Evolutionary conservation across 1,140 invertebrate genomes (phyloP).

Genomic region (Drosophila repleta): DNA sequence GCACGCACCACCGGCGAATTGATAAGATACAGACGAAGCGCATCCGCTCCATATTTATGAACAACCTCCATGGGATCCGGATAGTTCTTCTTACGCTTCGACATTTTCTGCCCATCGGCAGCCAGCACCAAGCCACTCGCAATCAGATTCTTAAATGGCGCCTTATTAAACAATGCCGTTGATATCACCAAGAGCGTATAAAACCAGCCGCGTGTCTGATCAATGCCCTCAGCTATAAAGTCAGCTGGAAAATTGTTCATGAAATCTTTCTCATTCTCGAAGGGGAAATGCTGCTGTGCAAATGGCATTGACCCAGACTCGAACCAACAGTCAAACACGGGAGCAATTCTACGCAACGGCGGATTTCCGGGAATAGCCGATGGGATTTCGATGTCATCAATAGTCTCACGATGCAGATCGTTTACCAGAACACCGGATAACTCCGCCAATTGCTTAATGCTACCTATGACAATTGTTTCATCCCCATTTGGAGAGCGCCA

Average conservation of each 20-base stretch:
- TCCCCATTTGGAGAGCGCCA: slow-evolving; percentile 98
- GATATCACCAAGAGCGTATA: slow-evolving; percentile 98
- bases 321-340: slow-evolving; percentile 99
- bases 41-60: slow-evolving; percentile 98
- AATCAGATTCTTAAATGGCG: slow-evolving; percentile 99
- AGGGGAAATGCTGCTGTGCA: slow-evolving; percentile 98
- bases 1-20: slow-evolving; percentile 99
- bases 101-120: slow-evolving; percentile 99
- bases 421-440: slow-evolving; percentile 92
- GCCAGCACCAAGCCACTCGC: slow-evolving; percentile 98
- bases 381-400: slow-evolving; percentile 97
- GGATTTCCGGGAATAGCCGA: slow-evolving; percentile 93
- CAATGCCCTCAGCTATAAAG: slow-evolving; percentile 99
- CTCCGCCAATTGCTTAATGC: slow-evolving; percentile 94
- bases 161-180: slow-evolving; percentile 97
- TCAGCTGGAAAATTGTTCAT: slow-evolving; percentile 98
- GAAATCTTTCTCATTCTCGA: slow-evolving; percentile 96
- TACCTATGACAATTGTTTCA: slow-evolving; percentile 97
- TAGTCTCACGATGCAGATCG: slow-evolving; percentile 97
- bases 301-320: slow-evolving; percentile 99
- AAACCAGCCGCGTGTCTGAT: slow-evolving; percentile 99
- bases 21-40: slow-evolving; percentile 97
- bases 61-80: slow-evolving; percentile 97
- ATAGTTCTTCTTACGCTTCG: slow-evolving; percentile 99
- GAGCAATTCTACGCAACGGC: slow-evolving; percentile 92